A percentile compares a stretch with the other conserved stretches of the same genome.
phyloP scores from a whole-genome alignment of 2,888 invertebrate genomes.

The Cheilosia urbana region DNA sequence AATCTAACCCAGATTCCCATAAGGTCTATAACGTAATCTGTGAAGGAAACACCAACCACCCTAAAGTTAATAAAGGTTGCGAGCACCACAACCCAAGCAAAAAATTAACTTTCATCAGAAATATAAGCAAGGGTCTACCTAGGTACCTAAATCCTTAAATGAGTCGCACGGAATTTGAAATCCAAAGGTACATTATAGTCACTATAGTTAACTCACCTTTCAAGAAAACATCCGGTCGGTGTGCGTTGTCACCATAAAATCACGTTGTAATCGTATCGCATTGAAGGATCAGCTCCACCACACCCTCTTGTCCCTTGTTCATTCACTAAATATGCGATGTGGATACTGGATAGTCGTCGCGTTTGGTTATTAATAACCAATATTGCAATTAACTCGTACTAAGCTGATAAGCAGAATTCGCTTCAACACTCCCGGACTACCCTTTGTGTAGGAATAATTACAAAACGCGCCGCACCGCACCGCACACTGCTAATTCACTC shows the following conservation, averaged over 20 bases:
- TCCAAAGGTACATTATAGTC: background rate
- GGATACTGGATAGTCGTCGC: background rate
- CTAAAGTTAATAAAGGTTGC: no score
- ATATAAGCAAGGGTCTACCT: no score
- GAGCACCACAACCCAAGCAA: no score
- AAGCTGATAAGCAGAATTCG: conserved; percentile 37
- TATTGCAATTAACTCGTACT: conserved; percentile 53
- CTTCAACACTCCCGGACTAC: conserved; percentile 44
- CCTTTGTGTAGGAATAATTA: conserved; percentile 43
- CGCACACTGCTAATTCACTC: conserved; percentile 4
- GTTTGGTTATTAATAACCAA: conserved; percentile 60
- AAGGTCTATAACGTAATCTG: no score
- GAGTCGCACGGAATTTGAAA: background rate
- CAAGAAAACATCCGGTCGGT: conserved; percentile 71
- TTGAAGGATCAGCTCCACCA: conserved; percentile 27
- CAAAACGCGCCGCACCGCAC: conserved; percentile 11
- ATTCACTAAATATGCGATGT: background rate
- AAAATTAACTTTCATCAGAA: no score
- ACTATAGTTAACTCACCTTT: conserved; percentile 55
- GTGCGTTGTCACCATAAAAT: conserved; percentile 67
- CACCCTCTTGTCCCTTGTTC: background rate
- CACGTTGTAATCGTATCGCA: conserved; percentile 49
- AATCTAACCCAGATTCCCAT: no score
- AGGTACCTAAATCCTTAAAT: no score
- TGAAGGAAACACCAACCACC: no score